These are phyloP conservation scores for Hoplodrina ambigua DNA, from an alignment of 2,888 invertebrate genomes.

Conservation along the genomic window DNA sequence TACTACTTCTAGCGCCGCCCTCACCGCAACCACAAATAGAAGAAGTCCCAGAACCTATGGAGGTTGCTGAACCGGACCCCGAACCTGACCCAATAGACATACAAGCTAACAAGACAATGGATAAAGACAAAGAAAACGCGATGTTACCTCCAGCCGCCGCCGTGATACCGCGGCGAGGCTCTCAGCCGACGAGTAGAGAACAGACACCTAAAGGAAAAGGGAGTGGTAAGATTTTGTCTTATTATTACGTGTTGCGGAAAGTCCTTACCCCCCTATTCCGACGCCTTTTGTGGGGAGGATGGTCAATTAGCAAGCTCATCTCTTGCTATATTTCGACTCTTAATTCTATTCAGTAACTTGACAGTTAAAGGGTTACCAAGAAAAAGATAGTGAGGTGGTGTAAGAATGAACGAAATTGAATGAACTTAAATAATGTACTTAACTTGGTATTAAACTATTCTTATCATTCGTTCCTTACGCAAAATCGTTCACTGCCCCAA, in stretches of 20 bases:
- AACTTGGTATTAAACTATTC: too few species aligned
- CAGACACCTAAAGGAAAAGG: conserved; percentile 75
- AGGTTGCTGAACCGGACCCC: conserved; percentile 9
- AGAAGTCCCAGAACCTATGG: conserved; percentile 21
- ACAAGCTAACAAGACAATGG: conserved; percentile 51
- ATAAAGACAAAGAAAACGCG: conserved; percentile 82
- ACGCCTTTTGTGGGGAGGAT: too few species aligned
- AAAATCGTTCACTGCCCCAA: too few species aligned
- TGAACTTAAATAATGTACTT: too few species aligned
- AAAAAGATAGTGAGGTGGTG: too few species aligned
- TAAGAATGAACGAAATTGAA: too few species aligned
- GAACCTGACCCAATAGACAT: background rate
- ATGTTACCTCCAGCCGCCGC: conserved; percentile 75
- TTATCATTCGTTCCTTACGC: too few species aligned
- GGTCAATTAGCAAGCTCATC: too few species aligned
- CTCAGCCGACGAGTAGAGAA: conserved; percentile 68
- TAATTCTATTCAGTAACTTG: too few species aligned
- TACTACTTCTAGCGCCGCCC: conserved; percentile 67
- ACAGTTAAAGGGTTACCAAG: too few species aligned
- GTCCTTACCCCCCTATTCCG: too few species aligned
- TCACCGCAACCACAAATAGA: conserved; percentile 64
- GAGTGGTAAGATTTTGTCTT: conserved; percentile 37
- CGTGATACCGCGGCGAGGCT: conserved; percentile 64
- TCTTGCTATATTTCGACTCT: too few species aligned
- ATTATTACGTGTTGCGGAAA: background rate